A percentile compares a stretch with the other conserved stretches of the same genome.
Conservation (phyloP, 1,140 invertebrate species). For the Plodia interpunctella region DNA sequence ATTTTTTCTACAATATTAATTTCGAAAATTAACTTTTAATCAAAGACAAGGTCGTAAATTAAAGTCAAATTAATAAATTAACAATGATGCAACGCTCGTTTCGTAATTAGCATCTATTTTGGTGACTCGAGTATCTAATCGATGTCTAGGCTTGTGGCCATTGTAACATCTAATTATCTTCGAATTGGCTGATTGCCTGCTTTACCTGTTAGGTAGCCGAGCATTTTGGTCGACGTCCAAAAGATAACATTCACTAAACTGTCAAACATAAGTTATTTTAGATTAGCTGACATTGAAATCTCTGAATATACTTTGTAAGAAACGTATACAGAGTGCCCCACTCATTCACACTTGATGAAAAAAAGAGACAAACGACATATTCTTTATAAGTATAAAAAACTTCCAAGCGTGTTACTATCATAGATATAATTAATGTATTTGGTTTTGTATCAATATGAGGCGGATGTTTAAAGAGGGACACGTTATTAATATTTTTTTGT, state of each 20-base stretch:
- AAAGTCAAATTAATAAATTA: not conserved
- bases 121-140: slow-evolving; percentile 37
- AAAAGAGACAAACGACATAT: too few species aligned
- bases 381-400: too few species aligned
- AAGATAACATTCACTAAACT: slow-evolving; percentile 72
- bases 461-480: too few species aligned
- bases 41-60: not conserved
- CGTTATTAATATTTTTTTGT: too few species aligned
- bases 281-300: slow-evolving; percentile 68
- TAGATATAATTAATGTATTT: too few species aligned
- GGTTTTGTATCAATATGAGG: too few species aligned
- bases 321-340: not conserved
- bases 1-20: too few species aligned
- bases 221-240: slow-evolving; percentile 57
- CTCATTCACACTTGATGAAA: not conserved
- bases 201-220: slow-evolving; percentile 71
- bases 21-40: too few species aligned
- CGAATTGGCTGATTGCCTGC: slow-evolving; percentile 68
- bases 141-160: slow-evolving; percentile 60
- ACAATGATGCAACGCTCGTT: slow-evolving; percentile 3
- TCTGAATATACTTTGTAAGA: slow-evolving; percentile 21
- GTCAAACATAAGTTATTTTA: slow-evolving; percentile 77
- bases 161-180: slow-evolving; percentile 74
- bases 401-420: too few species aligned
- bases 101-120: slow-evolving; percentile 45